phyloP scores from a whole-genome alignment of 2,797 vertebrate genomes.

The Peromyscus melanophrys region DNA sequence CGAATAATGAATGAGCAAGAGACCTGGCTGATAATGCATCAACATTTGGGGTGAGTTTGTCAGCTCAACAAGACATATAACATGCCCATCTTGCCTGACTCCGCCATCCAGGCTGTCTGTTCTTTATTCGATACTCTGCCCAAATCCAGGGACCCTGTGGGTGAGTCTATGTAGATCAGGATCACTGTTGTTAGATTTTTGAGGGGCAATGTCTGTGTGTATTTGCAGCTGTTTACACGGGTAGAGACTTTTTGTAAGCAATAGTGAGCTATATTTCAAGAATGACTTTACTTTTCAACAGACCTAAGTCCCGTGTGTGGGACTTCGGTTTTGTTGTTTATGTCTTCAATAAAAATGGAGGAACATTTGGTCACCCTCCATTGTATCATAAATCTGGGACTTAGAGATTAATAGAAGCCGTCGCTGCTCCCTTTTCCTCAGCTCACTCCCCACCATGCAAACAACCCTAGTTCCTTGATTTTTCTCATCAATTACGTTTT shows the following conservation, averaged over 20 bases:
- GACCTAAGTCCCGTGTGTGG: neutral
- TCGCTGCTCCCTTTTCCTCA: neutral
- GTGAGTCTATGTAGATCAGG: rapidly evolving
- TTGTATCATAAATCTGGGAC: neutral
- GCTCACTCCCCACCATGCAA: neutral
- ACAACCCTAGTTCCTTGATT: neutral
- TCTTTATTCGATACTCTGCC: neutral
- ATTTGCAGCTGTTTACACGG: neutral
- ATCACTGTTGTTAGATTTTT: neutral
- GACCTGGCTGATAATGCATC: neutral
- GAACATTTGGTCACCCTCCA: neutral
- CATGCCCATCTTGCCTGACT: neutral
- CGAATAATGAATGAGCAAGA: neutral
- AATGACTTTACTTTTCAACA: neutral
- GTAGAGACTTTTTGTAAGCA: neutral
- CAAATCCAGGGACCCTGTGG: neutral
- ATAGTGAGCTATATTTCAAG: neutral
- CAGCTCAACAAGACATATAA: neutral
- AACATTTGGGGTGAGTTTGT: neutral
- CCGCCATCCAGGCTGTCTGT: neutral
- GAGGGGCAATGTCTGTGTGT: neutral
- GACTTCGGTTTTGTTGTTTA: conserved; percentile 23
- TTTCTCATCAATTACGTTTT: conserved; percentile 21
- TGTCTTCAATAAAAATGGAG: neutral
- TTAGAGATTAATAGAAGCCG: neutral